A percentile compares a stretch with the other conserved stretches of the same genome.
These are phyloP conservation scores for Gymnoscopelus braueri DNA, from an alignment of 2,797 vertebrate genomes.

Conservation along the genomic window DNA sequence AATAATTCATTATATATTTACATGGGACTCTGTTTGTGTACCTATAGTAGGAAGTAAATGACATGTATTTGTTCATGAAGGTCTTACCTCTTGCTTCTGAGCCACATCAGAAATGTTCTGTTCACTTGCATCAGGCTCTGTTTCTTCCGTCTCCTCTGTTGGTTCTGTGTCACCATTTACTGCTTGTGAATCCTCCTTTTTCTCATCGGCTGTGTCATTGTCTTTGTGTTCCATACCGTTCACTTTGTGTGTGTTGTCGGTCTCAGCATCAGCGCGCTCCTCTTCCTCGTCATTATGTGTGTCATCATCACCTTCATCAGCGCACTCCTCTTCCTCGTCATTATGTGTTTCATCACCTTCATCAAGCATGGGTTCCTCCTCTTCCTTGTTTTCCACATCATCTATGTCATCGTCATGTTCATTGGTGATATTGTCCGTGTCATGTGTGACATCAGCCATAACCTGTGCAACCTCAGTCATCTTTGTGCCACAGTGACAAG, in stretches of 20 bases:
- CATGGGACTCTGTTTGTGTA: too few relatives aligned
- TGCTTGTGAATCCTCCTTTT: background rate
- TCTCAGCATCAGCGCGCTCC: background rate
- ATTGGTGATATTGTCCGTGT: constrained; percentile 39
- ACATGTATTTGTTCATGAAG: background rate
- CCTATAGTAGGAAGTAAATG: too few relatives aligned
- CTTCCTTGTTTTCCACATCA: constrained; percentile 1
- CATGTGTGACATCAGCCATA: constrained; percentile 37
- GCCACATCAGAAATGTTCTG: constrained; percentile 73
- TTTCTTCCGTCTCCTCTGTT: constrained; percentile 14
- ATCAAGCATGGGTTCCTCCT: background rate
- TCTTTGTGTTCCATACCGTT: constrained; percentile 59
- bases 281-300: background rate
- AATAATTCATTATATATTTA: too few relatives aligned
- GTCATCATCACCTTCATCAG: constrained; percentile 13
- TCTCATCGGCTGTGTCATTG: background rate
- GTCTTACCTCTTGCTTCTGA: constrained; percentile 80
- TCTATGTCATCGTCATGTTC: background rate
- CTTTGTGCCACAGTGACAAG: constrained; percentile 64
- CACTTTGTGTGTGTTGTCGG: constrained; percentile 20
- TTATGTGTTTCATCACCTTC: constrained; percentile 22
- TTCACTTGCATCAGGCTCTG: constrained; percentile 32
- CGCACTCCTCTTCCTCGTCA: background rate
- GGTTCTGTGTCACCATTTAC: background rate
- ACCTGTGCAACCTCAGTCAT: constrained; percentile 78